Evolutionary conservation across 1,140 invertebrate species (phyloP).

Genomic region (Myzus persicae): DNA sequence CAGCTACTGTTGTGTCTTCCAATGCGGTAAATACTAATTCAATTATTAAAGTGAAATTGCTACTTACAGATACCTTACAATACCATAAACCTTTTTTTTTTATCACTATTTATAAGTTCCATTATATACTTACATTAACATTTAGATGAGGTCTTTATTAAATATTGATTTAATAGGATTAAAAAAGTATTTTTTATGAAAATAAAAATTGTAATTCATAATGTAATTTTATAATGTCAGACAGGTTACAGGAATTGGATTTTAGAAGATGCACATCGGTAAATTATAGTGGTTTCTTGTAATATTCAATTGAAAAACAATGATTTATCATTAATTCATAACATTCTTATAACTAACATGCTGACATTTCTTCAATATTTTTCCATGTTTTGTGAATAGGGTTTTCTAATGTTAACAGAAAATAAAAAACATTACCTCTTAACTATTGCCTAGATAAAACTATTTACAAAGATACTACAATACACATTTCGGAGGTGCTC

Average conservation of each 20-base stretch:
- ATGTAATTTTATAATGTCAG: too few relatives aligned
- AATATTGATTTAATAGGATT: neutral
- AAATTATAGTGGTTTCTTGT: neutral
- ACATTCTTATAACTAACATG: neutral
- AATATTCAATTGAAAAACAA: neutral
- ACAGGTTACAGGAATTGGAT: neutral
- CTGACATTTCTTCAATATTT: neutral
- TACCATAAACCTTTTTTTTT: neutral
- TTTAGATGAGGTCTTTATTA: neutral
- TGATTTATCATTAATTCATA: neutral
- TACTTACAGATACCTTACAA: neutral
- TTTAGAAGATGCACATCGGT: neutral
- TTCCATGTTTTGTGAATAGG: too few relatives aligned
- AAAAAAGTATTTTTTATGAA: too few relatives aligned
- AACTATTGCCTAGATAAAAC: neutral
- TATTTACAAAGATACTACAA: neutral
- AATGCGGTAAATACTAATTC: constrained; percentile 37
- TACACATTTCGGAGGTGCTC: neutral
- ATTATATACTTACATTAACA: neutral
- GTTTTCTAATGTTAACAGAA: too few relatives aligned
- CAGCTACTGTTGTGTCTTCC: constrained; percentile 50
- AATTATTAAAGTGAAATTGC: neutral
- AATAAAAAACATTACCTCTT: neutral
- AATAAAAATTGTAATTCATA: too few relatives aligned
- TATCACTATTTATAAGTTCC: neutral